A percentile compares a stretch with the other conserved stretches of the same genome.
Evolutionary conservation across 2,113 vertebrate species (phyloP).

Genomic region (Cacatua alba): DNA sequence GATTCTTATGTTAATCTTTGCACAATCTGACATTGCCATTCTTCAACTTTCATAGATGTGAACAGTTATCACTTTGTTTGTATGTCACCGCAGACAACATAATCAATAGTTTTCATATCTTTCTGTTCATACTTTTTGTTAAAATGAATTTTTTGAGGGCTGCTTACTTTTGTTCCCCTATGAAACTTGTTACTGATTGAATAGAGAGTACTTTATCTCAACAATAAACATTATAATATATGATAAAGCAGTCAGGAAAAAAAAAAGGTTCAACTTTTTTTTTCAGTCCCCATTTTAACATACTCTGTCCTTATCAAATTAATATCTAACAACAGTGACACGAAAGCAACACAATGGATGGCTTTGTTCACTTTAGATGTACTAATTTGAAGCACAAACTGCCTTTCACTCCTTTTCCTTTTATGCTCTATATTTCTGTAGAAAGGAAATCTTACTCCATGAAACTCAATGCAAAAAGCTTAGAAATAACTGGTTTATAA

Average conservation of each 20-base stretch:
- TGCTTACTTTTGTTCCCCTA: conserved; percentile 60
- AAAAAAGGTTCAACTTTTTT: conserved; percentile 1
- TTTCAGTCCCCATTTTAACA: conserved; percentile 31
- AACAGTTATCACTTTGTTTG: conserved; percentile 74
- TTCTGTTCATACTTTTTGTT: conserved; percentile 63
- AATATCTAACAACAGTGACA: conserved; percentile 50
- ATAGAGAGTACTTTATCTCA: conserved; percentile 63
- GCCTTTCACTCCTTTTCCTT: not conserved
- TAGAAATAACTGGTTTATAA: not conserved
- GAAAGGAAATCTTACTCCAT: not conserved
- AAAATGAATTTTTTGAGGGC: conserved; percentile 44
- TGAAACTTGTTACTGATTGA: conserved; percentile 66
- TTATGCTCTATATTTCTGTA: not conserved
- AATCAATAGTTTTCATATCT: conserved; percentile 74
- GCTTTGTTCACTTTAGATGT: conserved; percentile 41
- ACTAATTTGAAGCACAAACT: conserved; percentile 28
- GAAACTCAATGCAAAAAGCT: not conserved
- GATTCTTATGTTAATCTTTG: conserved; percentile 68
- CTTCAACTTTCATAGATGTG: conserved; percentile 44
- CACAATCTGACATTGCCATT: conserved; percentile 61
- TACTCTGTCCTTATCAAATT: conserved; percentile 58
- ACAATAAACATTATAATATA: conserved; percentile 63
- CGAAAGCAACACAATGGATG: conserved; percentile 30
- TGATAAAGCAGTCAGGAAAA: conserved; percentile 32
- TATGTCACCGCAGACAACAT: conserved; percentile 73